Conservation (phyloP, 2,888 invertebrate genomes). For the Drosophila setosimentum region DNA sequence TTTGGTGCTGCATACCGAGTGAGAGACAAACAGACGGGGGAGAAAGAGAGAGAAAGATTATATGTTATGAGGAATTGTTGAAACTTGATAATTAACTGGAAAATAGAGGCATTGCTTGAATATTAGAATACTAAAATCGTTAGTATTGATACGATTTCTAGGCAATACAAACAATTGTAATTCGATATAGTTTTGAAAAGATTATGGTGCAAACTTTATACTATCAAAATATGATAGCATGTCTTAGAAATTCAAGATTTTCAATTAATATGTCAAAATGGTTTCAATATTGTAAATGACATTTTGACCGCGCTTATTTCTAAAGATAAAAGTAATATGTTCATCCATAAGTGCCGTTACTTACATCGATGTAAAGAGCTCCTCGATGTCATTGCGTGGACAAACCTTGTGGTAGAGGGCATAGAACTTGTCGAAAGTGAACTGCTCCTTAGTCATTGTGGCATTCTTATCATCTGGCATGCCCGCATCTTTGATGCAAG, state of each 20-base stretch:
- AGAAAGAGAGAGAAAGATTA: background rate
- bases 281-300: background rate
- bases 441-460: conserved; percentile 96
- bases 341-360: conserved; percentile 83
- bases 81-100: background rate
- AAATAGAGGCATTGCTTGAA: background rate
- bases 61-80: background rate
- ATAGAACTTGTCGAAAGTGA: conserved; percentile 99
- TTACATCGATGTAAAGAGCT: conserved; percentile 97
- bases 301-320: too few species aligned
- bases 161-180: background rate
- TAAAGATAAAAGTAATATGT: too few species aligned
- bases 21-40: background rate
- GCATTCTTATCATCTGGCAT: conserved; percentile 98
- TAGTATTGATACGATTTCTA: background rate
- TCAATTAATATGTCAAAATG: background rate
- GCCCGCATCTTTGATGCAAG: conserved; percentile 96
- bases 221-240: background rate
- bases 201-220: background rate
- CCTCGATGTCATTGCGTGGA: conserved; percentile 99
- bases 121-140: background rate
- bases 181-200: background rate
- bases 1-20: conserved; percentile 89
- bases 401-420: conserved; percentile 99
- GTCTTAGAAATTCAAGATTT: background rate